A percentile compares a stretch with the other conserved stretches of the same genome.
Evolutionary conservation across 1,140 invertebrate genomes (phyloP).

Genomic region (Temnothorax longispinosus): DNA sequence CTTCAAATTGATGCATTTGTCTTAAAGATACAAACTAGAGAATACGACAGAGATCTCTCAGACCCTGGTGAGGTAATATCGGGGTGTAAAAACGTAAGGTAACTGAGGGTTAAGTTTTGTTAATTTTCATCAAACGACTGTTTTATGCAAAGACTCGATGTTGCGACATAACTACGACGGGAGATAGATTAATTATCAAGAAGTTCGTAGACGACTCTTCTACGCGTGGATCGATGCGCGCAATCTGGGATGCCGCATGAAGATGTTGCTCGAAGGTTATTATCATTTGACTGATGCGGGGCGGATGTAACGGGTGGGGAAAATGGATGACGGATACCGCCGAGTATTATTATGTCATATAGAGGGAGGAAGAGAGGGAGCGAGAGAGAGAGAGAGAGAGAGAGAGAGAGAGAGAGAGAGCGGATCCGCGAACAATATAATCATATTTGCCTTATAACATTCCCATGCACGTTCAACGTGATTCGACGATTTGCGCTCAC

Average conservation of each 20-base stretch:
- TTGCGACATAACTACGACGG: background rate
- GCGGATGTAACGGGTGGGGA: constrained; percentile 1
- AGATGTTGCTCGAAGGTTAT: constrained; percentile 47
- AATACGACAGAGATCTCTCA: too few species aligned
- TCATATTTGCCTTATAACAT: constrained; percentile 47
- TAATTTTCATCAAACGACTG: background rate
- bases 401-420: background rate
- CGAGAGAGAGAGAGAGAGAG: background rate
- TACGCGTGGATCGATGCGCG: background rate
- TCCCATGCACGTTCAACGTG: background rate
- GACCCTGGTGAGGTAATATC: too few species aligned
- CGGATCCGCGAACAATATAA: constrained; percentile 28
- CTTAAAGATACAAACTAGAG: too few species aligned
- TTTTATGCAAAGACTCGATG: background rate
- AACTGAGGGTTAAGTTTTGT: too few species aligned
- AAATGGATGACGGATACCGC: constrained; percentile 34
- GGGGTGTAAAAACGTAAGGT: too few species aligned
- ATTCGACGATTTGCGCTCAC: constrained; percentile 33
- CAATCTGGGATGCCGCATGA: constrained; percentile 7
- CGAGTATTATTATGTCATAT: constrained; percentile 36
- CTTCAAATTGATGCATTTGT: too few species aligned
- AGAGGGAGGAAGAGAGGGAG: background rate
- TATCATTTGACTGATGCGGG: constrained; percentile 48
- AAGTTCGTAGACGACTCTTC: background rate
- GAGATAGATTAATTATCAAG: constrained; percentile 13